Evolutionary conservation across 2,113 vertebrate genomes (phyloP).

Genomic region (Chloroceryle aenea): DNA sequence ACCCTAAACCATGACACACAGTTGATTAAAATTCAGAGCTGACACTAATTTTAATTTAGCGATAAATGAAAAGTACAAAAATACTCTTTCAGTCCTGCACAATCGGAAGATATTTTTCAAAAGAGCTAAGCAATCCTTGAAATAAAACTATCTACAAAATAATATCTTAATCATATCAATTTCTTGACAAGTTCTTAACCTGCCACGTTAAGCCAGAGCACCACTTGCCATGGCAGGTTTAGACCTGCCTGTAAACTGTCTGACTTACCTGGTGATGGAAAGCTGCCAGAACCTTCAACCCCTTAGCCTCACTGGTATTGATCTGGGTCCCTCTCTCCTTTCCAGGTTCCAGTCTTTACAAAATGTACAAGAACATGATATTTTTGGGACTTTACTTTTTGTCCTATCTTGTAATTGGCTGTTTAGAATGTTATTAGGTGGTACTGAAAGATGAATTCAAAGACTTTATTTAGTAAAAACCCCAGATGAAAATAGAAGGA

Average conservation of each 20-base stretch:
- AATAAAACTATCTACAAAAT: background rate
- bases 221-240: fast-evolving
- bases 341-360: background rate
- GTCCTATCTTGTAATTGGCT: background rate
- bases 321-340: background rate
- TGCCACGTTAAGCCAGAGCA: background rate
- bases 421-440: background rate
- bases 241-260: background rate
- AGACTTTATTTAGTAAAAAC: background rate
- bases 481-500: background rate
- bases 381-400: background rate
- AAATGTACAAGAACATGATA: background rate
- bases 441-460: constrained; percentile 22
- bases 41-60: background rate
- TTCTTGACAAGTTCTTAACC: background rate
- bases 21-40: background rate
- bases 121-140: background rate
- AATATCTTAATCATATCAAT: background rate
- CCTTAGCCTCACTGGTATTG: background rate
- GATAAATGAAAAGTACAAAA: background rate
- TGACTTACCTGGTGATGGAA: background rate
- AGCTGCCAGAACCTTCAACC: background rate
- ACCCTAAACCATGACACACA: no score
- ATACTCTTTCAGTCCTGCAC: background rate
- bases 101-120: background rate